These are phyloP conservation scores for Parotocinclus haroldoi DNA, from an alignment of 2,797 vertebrate species.

Conservation along the genomic window DNA sequence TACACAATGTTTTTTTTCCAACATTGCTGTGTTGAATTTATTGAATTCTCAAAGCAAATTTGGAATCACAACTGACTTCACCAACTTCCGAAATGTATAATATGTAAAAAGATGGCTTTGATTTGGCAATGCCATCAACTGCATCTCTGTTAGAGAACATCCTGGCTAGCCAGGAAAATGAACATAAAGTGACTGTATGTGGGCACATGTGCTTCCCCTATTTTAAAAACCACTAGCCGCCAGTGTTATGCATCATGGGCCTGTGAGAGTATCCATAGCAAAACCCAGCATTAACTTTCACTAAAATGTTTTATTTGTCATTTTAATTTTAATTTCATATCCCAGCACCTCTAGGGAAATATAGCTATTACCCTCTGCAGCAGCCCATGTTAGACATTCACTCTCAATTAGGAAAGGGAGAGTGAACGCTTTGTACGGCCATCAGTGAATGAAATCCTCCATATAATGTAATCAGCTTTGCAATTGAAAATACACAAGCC, in stretches of 20 bases:
- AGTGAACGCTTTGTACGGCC: constrained; percentile 25
- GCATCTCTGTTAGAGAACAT: too few species aligned
- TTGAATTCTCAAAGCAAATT: too few species aligned
- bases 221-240: too few species aligned
- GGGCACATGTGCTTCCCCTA: too few species aligned
- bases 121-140: too few species aligned
- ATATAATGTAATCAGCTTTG: constrained; percentile 46
- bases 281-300: not conserved
- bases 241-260: not conserved
- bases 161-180: too few species aligned
- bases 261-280: constrained; percentile 1
- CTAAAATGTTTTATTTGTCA: constrained; percentile 4
- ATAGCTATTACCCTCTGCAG: constrained; percentile 30
- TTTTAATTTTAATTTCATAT: constrained; percentile 40
- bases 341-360: constrained; percentile 22
- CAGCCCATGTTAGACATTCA: constrained; percentile 33
- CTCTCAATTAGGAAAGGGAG: constrained; percentile 31
- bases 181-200: too few species aligned
- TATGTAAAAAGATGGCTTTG: too few species aligned
- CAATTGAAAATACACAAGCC: constrained; percentile 41
- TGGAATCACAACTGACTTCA: too few species aligned
- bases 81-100: too few species aligned
- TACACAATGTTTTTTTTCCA: too few species aligned
- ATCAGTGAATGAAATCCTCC: constrained; percentile 43
- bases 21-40: too few species aligned